These are phyloP conservation scores for Menidia beryllina DNA, from an alignment of 2,113 vertebrate species.

Conservation along the genomic window DNA sequence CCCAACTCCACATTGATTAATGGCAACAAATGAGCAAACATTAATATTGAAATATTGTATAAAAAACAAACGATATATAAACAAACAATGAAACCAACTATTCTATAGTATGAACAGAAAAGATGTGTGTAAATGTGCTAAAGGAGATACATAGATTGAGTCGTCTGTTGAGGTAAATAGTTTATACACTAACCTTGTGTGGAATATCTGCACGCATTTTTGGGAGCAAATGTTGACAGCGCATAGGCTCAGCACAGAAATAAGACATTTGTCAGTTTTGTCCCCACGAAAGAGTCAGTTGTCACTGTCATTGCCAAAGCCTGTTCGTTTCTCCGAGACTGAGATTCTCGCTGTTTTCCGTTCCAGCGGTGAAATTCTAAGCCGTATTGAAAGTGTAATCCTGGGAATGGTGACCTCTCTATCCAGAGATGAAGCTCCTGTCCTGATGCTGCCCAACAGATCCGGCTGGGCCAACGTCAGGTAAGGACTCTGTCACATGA, in stretches of 20 bases:
- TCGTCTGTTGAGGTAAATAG: no score
- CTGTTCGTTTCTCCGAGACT: not conserved
- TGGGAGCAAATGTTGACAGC: no score
- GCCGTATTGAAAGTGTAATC: slow-evolving; percentile 88
- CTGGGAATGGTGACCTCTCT: slow-evolving; percentile 79
- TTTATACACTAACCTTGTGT: no score
- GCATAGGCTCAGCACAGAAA: no score
- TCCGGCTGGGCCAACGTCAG: slow-evolving; percentile 87
- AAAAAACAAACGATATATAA: no score
- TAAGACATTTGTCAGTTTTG: no score
- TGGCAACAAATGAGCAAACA: not conserved
- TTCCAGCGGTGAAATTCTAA: slow-evolving; percentile 87
- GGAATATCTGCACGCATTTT: no score
- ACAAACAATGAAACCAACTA: no score
- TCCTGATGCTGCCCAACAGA: slow-evolving; percentile 84
- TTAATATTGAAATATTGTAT: no score
- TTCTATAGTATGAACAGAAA: no score
- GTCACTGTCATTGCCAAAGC: not conserved
- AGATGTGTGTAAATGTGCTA: no score
- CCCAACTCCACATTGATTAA: not conserved
- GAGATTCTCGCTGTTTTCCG: not conserved
- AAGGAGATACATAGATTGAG: no score
- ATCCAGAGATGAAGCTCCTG: slow-evolving; percentile 85
- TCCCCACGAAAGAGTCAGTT: not conserved
- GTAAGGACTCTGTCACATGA: slow-evolving; percentile 67